phyloP scores from a whole-genome alignment of 2,888 invertebrate species.

The Drosophila pseudotalamancana region DNA sequence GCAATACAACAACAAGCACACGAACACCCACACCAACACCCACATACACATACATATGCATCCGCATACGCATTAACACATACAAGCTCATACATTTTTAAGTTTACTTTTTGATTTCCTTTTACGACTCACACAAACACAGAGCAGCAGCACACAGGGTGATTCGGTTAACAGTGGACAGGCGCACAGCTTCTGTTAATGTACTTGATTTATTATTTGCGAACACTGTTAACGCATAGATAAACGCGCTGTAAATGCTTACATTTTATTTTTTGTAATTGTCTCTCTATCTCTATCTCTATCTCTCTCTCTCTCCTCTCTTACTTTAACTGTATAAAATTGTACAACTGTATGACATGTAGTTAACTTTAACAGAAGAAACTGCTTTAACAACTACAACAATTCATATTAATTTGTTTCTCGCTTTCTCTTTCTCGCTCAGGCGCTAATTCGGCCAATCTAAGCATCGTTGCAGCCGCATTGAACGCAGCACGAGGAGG shows the following conservation, averaged over 20 bases:
- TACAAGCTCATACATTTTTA: constrained; percentile 1
- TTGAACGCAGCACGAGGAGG: constrained; percentile 65
- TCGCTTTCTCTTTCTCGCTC: not conserved
- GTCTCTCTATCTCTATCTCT: constrained; percentile 4
- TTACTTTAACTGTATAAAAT: constrained; percentile 10
- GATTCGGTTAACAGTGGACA: constrained; percentile 22
- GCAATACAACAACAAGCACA: constrained; percentile 21
- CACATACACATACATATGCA: not conserved
- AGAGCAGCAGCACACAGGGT: constrained; percentile 43
- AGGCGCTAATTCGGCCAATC: constrained; percentile 66
- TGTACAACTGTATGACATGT: constrained; percentile 16
- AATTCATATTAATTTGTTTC: constrained; percentile 6
- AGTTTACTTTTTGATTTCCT: not conserved
- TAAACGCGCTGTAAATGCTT: constrained; percentile 8
- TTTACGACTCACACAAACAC: constrained; percentile 3
- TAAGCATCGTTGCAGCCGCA: constrained; percentile 73
- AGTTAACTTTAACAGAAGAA: constrained; percentile 4
- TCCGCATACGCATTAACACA: not conserved
- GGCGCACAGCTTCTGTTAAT: constrained; percentile 4
- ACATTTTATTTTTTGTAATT: constrained; percentile 16
- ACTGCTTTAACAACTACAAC: not conserved
- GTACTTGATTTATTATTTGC: constrained; percentile 14
- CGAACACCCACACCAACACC: constrained; percentile 5
- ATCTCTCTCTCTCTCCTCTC: constrained; percentile 1
- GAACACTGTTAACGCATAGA: constrained; percentile 31